Percentiles rank a stretch among this genome's conserved stretches.
Conservation (phyloP, 2,888 invertebrate genomes). For the Sclerodermus sp. region DNA sequence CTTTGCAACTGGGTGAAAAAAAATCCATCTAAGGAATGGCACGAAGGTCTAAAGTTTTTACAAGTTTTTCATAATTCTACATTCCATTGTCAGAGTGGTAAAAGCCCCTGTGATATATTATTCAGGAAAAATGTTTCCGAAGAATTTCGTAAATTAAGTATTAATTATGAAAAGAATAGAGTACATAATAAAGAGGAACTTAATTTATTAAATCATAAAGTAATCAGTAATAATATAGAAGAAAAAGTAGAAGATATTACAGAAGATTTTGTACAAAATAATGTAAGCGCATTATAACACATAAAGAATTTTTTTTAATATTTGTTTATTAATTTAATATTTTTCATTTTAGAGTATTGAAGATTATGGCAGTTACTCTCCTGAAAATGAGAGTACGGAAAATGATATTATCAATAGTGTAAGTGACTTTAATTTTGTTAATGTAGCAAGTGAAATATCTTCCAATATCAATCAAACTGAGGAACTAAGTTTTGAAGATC, state of each 20-base stretch:
- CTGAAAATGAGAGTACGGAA: neutral
- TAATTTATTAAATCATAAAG: constrained; percentile 12
- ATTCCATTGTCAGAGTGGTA: constrained; percentile 23
- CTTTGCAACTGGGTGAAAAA: constrained; percentile 32
- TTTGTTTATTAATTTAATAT: neutral
- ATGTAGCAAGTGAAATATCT: constrained; percentile 24
- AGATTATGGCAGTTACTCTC: constrained; percentile 13
- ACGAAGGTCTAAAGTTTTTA: constrained; percentile 35
- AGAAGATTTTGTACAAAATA: constrained; percentile 3
- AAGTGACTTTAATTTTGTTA: constrained; percentile 26
- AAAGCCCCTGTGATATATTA: constrained; percentile 35
- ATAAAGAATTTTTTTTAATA: too few relatives aligned
- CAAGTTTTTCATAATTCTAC: constrained; percentile 41
- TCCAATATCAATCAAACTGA: constrained; percentile 8
- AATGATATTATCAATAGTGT: constrained; percentile 8
- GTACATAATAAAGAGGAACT: constrained; percentile 28
- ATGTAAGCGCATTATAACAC: too few relatives aligned
- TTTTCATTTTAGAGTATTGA: constrained; percentile 12
- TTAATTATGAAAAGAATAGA: constrained; percentile 11
- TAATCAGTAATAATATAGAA: neutral
- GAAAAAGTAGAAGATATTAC: neutral
- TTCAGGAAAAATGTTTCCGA: constrained; percentile 32
- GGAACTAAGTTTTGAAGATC: constrained; percentile 8
- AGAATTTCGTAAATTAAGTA: constrained; percentile 20
- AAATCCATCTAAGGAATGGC: constrained; percentile 36